These are phyloP conservation scores for Gasterosteus nipponicus DNA, from an alignment of 2,113 vertebrate genomes.

Conservation along the genomic window DNA sequence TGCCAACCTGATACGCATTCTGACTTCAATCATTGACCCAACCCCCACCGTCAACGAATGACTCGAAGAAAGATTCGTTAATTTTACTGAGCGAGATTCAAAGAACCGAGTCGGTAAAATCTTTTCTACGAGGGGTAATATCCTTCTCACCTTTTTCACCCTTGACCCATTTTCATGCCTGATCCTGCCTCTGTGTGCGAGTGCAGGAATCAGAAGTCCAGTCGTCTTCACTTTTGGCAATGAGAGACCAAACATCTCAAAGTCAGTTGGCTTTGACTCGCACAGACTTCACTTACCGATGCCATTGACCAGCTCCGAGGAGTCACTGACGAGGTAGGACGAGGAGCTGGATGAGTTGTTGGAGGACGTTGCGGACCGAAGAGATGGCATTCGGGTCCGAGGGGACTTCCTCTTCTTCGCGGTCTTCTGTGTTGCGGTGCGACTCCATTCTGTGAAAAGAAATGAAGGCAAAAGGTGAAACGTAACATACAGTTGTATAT, in stretches of 20 bases:
- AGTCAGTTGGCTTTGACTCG: background rate
- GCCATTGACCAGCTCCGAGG: slow-evolving; percentile 44
- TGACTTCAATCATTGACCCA: too few species aligned
- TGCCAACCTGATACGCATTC: too few species aligned
- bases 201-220: background rate
- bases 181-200: background rate
- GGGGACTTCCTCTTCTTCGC: slow-evolving; percentile 58
- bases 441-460: slow-evolving; percentile 81
- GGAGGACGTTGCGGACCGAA: slow-evolving; percentile 59
- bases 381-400: slow-evolving; percentile 45
- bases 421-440: slow-evolving; percentile 77
- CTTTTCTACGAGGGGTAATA: too few species aligned
- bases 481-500: background rate
- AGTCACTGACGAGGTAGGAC: slow-evolving; percentile 63
- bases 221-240: background rate
- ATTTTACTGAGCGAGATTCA: too few species aligned
- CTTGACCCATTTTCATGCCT: too few species aligned
- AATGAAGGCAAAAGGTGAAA: background rate
- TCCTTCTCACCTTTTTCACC: too few species aligned
- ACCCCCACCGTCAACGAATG: too few species aligned
- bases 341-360: slow-evolving; percentile 63
- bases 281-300: slow-evolving; percentile 53
- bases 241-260: background rate
- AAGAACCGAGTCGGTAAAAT: too few species aligned
- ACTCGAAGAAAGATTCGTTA: too few species aligned